A percentile compares a stretch with the other conserved stretches of the same genome.
Evolutionary conservation across 2,113 vertebrate species (phyloP).

Genomic region (Otus sunia): DNA sequence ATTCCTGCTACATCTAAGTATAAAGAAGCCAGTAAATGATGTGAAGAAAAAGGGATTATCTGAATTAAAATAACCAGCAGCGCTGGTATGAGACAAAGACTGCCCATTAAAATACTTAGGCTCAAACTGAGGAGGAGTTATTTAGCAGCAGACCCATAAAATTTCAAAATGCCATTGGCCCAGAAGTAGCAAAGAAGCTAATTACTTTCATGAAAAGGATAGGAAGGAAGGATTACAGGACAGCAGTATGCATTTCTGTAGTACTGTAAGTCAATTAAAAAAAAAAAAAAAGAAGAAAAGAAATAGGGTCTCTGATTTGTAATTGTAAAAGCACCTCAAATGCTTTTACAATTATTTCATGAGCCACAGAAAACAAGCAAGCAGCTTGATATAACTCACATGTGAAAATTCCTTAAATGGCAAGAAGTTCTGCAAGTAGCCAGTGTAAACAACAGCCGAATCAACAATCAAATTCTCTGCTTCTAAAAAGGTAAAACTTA

Average conservation of each 20-base stretch:
- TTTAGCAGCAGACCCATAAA: neutral
- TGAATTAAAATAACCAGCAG: neutral
- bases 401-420: neutral
- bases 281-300: neutral
- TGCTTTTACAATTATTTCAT: neutral
- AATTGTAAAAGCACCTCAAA: neutral
- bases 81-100: neutral
- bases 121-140: neutral
- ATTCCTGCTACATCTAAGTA: neutral
- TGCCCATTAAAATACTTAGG: neutral
- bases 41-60: neutral
- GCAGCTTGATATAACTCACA: neutral
- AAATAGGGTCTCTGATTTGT: neutral
- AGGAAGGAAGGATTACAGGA: neutral
- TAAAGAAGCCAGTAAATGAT: neutral
- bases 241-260: neutral
- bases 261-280: neutral
- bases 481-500: neutral
- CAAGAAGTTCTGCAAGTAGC: neutral
- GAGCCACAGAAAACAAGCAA: neutral
- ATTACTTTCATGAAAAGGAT: neutral
- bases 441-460: neutral
- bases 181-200: neutral
- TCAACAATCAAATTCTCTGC: neutral
- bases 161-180: neutral